A percentile compares a stretch with the other conserved stretches of the same genome.
These are phyloP conservation scores for Antrozous pallidus DNA, from an alignment of 2,797 vertebrate genomes.

Conservation along the genomic window DNA sequence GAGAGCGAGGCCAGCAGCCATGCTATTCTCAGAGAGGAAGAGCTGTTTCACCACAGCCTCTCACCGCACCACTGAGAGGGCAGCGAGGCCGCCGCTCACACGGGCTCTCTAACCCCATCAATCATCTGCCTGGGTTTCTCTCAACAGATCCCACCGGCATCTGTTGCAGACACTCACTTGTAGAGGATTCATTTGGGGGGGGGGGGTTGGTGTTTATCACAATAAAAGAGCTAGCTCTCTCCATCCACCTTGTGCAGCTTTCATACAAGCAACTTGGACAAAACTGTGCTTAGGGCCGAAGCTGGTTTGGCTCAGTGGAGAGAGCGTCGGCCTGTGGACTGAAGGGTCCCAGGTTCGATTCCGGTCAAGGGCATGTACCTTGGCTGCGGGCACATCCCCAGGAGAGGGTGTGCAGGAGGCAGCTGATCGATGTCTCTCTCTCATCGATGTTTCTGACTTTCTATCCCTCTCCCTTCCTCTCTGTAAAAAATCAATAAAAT, in stretches of 20 bases:
- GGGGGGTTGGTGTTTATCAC: neutral
- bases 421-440: too few relatives aligned
- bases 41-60: conserved; percentile 70
- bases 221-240: neutral
- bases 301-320: too few relatives aligned
- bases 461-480: too few relatives aligned
- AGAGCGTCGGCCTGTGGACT: too few relatives aligned
- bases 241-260: neutral
- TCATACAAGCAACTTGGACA: neutral
- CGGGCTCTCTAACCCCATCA: conserved; percentile 47
- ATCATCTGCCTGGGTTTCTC: conserved; percentile 55
- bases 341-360: too few relatives aligned
- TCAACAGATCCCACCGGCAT: conserved; percentile 50
- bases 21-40: conserved; percentile 73
- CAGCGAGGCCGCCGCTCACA: conserved; percentile 56
- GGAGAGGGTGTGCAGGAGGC: too few relatives aligned
- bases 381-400: too few relatives aligned
- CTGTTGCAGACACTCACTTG: neutral
- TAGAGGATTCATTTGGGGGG: neutral
- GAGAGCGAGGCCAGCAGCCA: conserved; percentile 57
- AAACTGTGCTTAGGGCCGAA: neutral
- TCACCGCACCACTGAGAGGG: conserved; percentile 59
- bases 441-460: too few relatives aligned
- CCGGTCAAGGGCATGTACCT: too few relatives aligned
- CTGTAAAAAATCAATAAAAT: too few relatives aligned